These are phyloP conservation scores for Rhogogaster chlorosoma DNA, from an alignment of 2,888 invertebrate genomes.

Conservation along the genomic window DNA sequence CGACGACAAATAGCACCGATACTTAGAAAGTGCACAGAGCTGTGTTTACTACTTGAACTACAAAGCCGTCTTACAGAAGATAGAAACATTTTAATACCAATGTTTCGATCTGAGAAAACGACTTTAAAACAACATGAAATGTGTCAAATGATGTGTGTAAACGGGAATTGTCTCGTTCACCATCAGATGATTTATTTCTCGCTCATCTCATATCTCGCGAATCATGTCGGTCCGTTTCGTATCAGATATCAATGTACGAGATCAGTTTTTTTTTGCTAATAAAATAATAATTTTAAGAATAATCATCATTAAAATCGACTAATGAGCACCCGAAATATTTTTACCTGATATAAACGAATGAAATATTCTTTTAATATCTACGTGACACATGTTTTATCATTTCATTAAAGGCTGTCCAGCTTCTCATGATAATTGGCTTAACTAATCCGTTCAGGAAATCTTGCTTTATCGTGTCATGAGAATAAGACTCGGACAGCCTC, in stretches of 20 bases:
- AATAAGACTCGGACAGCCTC: background rate
- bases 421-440: background rate
- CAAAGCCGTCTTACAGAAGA: background rate
- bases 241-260: constrained; percentile 30
- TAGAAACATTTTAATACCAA: background rate
- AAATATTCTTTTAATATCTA: background rate
- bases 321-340: background rate
- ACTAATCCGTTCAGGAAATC: background rate
- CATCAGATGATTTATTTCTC: background rate
- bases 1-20: constrained; percentile 7
- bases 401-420: background rate
- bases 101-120: background rate
- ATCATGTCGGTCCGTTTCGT: background rate
- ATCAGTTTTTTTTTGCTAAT: constrained; percentile 20
- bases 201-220: background rate
- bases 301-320: background rate
- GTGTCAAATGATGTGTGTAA: no score
- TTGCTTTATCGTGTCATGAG: background rate
- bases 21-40: background rate
- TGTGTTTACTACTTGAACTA: background rate
- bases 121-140: background rate
- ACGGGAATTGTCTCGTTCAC: background rate
- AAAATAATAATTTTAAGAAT: constrained; percentile 25
- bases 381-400: background rate
- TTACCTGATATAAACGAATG: background rate